A percentile compares a stretch with the other conserved stretches of the same genome.
These are phyloP conservation scores for Ceratina calcarata DNA, from an alignment of 1,140 invertebrate species.

Conservation along the genomic window DNA sequence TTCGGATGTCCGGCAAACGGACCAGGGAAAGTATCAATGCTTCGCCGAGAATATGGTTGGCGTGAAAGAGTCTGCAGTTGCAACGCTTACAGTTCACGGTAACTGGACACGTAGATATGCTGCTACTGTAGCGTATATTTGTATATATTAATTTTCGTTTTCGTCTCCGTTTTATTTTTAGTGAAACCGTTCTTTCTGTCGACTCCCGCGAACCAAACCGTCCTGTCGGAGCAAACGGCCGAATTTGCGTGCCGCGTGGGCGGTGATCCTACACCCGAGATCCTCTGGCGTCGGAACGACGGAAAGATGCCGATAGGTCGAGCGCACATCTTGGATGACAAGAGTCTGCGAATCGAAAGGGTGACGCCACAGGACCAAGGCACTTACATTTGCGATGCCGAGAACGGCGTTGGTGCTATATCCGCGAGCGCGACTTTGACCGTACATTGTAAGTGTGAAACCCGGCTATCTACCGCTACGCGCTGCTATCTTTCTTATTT, in stretches of 20 bases:
- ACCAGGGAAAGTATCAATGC: constrained; percentile 93
- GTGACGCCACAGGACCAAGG: constrained; percentile 89
- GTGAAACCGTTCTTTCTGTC: constrained; percentile 94
- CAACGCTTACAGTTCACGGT: constrained; percentile 91
- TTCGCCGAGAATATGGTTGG: constrained; percentile 92
- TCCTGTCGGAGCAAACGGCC: constrained; percentile 89
- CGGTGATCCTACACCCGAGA: constrained; percentile 93
- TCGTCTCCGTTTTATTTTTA: constrained; percentile 74
- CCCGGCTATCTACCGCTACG: neutral
- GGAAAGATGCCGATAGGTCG: constrained; percentile 90
- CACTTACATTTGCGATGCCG: constrained; percentile 90
- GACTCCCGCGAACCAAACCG: constrained; percentile 91
- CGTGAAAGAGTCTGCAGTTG: constrained; percentile 87
- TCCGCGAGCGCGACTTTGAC: constrained; percentile 87
- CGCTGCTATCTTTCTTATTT: neutral
- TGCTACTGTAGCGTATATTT: too few species aligned
- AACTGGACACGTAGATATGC: constrained; percentile 65
- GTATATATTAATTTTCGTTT: neutral
- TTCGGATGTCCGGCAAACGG: constrained; percentile 88
- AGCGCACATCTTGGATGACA: constrained; percentile 87
- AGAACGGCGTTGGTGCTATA: constrained; percentile 89
- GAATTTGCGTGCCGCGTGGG: constrained; percentile 94
- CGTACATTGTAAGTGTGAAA: constrained; percentile 86
- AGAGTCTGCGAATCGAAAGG: constrained; percentile 87
- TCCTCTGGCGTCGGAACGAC: constrained; percentile 94